These are phyloP conservation scores for Pollimyrus isidori DNA, from an alignment of 2,113 vertebrate genomes.

Conservation along the genomic window DNA sequence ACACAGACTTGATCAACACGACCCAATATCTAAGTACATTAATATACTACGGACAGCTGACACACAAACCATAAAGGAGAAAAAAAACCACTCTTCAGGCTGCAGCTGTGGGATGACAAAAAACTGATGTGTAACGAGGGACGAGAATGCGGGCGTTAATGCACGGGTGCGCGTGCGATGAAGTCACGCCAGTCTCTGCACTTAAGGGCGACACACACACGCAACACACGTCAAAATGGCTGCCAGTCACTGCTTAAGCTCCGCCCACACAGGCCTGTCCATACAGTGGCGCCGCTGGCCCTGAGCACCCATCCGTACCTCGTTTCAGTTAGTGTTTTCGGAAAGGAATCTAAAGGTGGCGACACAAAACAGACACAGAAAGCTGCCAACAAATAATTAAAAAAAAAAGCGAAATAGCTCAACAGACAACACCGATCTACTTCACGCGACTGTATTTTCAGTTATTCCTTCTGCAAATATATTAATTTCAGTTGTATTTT, in stretches of 20 bases:
- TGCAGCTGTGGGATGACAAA: constrained; percentile 16
- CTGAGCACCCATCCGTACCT: background rate
- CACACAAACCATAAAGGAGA: background rate
- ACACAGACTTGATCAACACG: constrained; percentile 20
- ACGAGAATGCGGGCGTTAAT: background rate
- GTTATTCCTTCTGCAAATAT: background rate
- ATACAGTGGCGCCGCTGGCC: background rate
- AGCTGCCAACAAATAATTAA: background rate
- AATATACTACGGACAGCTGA: background rate
- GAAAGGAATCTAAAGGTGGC: background rate
- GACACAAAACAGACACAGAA: background rate
- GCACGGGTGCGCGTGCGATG: background rate
- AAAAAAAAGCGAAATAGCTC: background rate
- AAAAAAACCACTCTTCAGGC: background rate
- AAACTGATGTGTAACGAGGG: constrained; percentile 17
- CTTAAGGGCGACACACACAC: background rate
- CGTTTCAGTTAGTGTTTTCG: background rate
- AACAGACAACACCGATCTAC: background rate
- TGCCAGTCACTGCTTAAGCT: background rate
- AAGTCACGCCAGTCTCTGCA: background rate
- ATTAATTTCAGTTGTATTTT: background rate
- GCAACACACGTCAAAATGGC: background rate
- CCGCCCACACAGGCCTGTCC: background rate
- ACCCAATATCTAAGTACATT: background rate
- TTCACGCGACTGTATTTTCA: background rate